Conservation (phyloP, 2,888 invertebrate species). For the Parnassius glacialis region DNA sequence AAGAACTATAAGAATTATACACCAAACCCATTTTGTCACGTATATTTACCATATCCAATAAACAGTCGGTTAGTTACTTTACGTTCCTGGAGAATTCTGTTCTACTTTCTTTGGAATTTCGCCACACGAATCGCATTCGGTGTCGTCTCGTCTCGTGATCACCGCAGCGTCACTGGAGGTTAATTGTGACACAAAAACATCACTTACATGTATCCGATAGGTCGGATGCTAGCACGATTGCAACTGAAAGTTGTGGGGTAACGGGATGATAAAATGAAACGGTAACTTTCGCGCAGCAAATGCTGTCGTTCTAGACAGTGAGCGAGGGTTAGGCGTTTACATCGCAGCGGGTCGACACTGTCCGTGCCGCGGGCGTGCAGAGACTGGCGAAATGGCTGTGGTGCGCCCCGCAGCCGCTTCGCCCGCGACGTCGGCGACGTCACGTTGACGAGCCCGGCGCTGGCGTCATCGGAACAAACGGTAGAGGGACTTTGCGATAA, state of each 20-base stretch:
- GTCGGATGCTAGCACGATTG: conserved; percentile 43
- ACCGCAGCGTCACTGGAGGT: conserved; percentile 34
- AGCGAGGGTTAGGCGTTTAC: conserved; percentile 71
- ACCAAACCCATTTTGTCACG: conserved; percentile 41
- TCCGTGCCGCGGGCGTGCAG: conserved; percentile 75
- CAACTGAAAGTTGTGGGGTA: conserved; percentile 47
- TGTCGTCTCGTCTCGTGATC: conserved; percentile 26
- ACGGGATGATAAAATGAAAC: neutral
- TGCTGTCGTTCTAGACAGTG: conserved; percentile 76
- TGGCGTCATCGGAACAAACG: conserved; percentile 54
- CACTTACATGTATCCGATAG: conserved; percentile 67
- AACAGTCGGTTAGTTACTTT: conserved; percentile 40
- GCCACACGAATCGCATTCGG: conserved; percentile 50
- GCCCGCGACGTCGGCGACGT: conserved; percentile 37
- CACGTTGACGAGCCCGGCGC: conserved; percentile 44
- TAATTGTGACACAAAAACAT: conserved; percentile 63
- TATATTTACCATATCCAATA: conserved; percentile 55
- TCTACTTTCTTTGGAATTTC: conserved; percentile 46
- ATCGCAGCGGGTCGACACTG: conserved; percentile 77
- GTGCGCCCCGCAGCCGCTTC: conserved; percentile 32
- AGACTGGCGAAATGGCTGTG: conserved; percentile 52
- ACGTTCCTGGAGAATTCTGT: conserved; percentile 43
- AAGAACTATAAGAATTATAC: conserved; percentile 5
- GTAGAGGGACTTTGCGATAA: conserved; percentile 8
- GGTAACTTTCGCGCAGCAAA: conserved; percentile 50